Percentiles rank a stretch among this genome's conserved stretches.
phyloP scores from a whole-genome alignment of 2,113 vertebrate genomes.

The Hemicordylus capensis region DNA sequence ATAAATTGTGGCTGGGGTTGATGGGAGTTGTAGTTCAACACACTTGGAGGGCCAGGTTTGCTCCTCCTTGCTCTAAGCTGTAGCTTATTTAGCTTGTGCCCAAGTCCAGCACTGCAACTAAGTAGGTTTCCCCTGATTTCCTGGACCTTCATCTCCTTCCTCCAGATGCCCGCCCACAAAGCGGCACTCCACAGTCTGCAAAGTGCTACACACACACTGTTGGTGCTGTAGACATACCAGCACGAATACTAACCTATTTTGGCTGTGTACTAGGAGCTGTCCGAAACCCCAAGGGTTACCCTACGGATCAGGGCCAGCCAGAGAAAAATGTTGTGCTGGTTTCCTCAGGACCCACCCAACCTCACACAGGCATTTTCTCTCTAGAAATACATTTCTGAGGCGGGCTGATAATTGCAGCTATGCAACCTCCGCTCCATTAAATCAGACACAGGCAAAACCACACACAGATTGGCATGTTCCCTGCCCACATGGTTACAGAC shows the following conservation, averaged over 20 bases:
- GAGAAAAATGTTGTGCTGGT: not conserved
- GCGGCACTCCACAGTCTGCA: not conserved
- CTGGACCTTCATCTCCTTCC: not conserved
- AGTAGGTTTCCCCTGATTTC: no score
- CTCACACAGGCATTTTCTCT: not conserved
- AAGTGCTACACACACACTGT: not conserved
- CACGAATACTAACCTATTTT: not conserved
- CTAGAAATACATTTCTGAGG: conserved; percentile 6
- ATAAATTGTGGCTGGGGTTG: no score
- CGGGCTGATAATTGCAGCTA: not conserved
- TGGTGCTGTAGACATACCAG: not conserved
- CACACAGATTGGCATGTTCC: not conserved
- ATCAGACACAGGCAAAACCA: not conserved
- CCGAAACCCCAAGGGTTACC: not conserved
- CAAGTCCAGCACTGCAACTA: no score
- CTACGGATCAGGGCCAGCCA: not conserved
- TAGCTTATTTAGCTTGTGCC: no score
- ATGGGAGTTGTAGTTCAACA: no score
- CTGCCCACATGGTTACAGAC: not conserved
- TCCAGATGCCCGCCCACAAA: not conserved
- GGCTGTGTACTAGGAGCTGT: not conserved
- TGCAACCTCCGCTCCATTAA: not conserved
- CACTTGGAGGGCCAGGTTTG: no score
- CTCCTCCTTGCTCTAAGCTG: no score
- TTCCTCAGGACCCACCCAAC: not conserved